Base-by-base conservation (phyloP, 2,113 vertebrate species). In the Chlorodrepanis virens region DNA sequence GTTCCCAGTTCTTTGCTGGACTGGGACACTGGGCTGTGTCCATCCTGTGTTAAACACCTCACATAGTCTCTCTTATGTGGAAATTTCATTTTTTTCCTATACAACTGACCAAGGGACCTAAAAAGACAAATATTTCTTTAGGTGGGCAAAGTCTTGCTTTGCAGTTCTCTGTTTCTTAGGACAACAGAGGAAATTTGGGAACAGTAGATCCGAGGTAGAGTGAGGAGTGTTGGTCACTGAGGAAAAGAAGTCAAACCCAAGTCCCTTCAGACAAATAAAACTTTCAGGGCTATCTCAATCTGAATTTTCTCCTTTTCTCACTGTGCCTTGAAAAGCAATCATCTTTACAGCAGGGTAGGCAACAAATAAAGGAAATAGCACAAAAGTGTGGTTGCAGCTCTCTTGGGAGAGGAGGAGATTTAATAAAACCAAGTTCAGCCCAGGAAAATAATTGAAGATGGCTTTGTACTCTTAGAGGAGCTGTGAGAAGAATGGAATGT, bases 61-160 rank as follows among this genome's bases (percentile, higher is more conserved):
- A 5, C 0, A 1, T 2, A 12, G 6, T 20, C 17, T 22, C 7
- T 69, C 19, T 42, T 5, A 5, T 28, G 28, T 21, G 12, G 7
- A 27, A 27, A 14, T 9, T 8, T 21, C 14, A 40, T 40, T 40
- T 40, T 47, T 72, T 54, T 67, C 29, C 44, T 40, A 20, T 20
- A 71, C 37, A 44, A 1, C 9, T 24, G 14, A 33, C 7, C 37
- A 44, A 74, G 37, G 5, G 2, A 40, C 10, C 12, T 59, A 25
- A 18, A 57, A 72, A 65, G 35, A 23, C 40, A 49, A 49, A 5
- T 28, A 20, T 1, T 8, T 77, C 1, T 50, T 72, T 22, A 52
- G 12, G 19, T 28, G 40, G 3, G 14, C 5, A 13, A 49, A 57
- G 5, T 47, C 13, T 31, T 59, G 4, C n/a, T 64, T 71, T 74